phyloP scores from a whole-genome alignment of 23 tunicate species.

The Corella eumyota region DNA sequence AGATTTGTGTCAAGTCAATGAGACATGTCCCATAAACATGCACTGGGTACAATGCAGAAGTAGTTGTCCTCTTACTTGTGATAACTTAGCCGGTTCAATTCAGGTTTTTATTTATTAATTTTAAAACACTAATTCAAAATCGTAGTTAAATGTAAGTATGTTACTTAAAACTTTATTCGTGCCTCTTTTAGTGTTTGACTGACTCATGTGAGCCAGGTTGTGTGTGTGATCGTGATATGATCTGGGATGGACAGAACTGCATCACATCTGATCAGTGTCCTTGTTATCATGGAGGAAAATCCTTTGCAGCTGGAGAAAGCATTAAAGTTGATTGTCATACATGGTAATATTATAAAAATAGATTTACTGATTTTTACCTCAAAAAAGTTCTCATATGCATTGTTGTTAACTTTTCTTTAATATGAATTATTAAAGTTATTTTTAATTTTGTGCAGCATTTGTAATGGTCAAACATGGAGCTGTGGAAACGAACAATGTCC shows the following conservation, averaged over 20 bases:
- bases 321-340: slow-evolving; percentile 4
- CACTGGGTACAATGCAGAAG: slow-evolving; percentile 14
- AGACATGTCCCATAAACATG: slow-evolving; percentile 19
- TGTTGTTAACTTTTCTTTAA: neutral
- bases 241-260: slow-evolving; percentile 11
- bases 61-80: slow-evolving; percentile 16
- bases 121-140: too few relatives aligned
- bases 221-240: slow-evolving; percentile 9
- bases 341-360: neutral
- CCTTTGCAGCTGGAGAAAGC: slow-evolving; percentile 1
- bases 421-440: neutral
- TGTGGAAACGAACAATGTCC: slow-evolving; percentile 5
- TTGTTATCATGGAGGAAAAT: slow-evolving; percentile 15
- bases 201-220: slow-evolving; percentile 11
- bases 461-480: slow-evolving; percentile 8
- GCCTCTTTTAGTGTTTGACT: slow-evolving; percentile 5
- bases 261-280: slow-evolving; percentile 7
- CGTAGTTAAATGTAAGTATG: too few relatives aligned
- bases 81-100: neutral
- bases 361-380: neutral
- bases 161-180: too few relatives aligned
- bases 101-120: too few relatives aligned
- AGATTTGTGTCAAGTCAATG: slow-evolving; percentile 11
- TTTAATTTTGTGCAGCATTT: slow-evolving; percentile 3
- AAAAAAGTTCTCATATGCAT: neutral